phyloP scores from a whole-genome alignment of 2,113 vertebrate species.

The Paramisgurnus dabryanus region DNA sequence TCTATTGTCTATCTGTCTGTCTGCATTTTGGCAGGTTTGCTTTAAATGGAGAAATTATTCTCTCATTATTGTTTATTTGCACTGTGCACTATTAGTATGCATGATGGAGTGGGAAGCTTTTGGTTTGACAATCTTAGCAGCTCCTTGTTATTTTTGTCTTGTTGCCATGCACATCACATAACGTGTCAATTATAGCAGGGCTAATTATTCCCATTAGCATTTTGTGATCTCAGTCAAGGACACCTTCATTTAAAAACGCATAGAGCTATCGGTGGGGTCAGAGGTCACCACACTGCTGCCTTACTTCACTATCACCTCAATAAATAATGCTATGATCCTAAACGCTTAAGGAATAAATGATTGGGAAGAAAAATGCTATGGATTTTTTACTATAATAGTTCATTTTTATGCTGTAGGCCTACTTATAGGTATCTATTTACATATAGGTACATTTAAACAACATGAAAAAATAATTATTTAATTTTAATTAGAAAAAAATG shows the following conservation, averaged over 20 bases:
- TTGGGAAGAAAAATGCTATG: neutral
- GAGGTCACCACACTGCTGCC: neutral
- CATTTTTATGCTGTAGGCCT: too few species aligned
- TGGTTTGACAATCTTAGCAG: constrained; percentile 39
- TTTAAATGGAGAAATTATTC: neutral
- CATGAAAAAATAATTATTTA: too few species aligned
- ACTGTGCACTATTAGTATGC: constrained; percentile 14
- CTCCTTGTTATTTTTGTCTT: constrained; percentile 42
- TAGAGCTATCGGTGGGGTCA: constrained; percentile 22
- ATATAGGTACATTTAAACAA: too few species aligned
- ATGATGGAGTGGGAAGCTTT: neutral
- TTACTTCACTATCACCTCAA: constrained; percentile 29
- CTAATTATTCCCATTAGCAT: constrained; percentile 51
- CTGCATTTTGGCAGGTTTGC: neutral
- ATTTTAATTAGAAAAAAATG: too few species aligned
- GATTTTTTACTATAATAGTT: neutral
- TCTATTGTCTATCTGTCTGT: neutral
- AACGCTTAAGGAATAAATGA: neutral
- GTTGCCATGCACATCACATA: constrained; percentile 38
- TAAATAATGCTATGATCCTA: constrained; percentile 23
- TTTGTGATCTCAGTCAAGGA: constrained; percentile 47
- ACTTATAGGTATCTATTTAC: too few species aligned
- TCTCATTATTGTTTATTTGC: constrained; percentile 2
- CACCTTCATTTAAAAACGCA: constrained; percentile 43
- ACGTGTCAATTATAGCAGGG: constrained; percentile 46